A percentile compares a stretch with the other conserved stretches of the same genome.
These are phyloP conservation scores for Crenichthys baileyi DNA, from an alignment of 2,797 vertebrate species.

Conservation along the genomic window DNA sequence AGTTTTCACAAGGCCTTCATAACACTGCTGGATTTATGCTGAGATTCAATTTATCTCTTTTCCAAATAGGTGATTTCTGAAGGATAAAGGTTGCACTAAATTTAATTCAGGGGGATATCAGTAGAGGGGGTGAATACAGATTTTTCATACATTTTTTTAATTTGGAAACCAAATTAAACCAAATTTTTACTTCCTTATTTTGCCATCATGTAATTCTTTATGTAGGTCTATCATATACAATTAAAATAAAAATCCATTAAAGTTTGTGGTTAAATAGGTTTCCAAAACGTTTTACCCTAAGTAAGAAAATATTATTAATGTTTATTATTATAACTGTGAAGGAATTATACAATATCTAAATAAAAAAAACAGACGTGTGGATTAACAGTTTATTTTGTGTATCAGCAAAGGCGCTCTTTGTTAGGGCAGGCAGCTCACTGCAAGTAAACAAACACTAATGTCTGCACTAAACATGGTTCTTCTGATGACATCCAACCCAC, in stretches of 20 bases:
- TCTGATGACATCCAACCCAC: conserved; percentile 53
- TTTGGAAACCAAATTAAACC: background rate
- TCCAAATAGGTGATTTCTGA: background rate
- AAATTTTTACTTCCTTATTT: background rate
- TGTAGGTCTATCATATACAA: background rate
- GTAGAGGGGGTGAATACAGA: background rate
- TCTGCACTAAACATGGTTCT: conserved; percentile 46
- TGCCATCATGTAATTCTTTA: background rate
- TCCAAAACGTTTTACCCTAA: background rate
- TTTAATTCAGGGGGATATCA: background rate
- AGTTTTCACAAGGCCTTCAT: background rate
- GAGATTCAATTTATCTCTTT: background rate
- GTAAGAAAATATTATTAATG: background rate
- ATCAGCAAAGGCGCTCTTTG: conserved; percentile 33
- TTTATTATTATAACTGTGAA: too few relatives aligned
- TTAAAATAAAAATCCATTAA: background rate
- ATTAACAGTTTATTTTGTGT: conserved; percentile 47
- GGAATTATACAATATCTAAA: background rate
- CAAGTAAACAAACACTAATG: conserved; percentile 55
- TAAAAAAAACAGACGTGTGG: background rate
- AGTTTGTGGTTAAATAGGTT: too few relatives aligned
- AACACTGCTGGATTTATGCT: background rate
- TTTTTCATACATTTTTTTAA: background rate
- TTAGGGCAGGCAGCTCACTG: conserved; percentile 45
- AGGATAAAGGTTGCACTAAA: background rate